phyloP scores from a whole-genome alignment of 1,140 invertebrate species.

The Copidosoma floridanum region DNA sequence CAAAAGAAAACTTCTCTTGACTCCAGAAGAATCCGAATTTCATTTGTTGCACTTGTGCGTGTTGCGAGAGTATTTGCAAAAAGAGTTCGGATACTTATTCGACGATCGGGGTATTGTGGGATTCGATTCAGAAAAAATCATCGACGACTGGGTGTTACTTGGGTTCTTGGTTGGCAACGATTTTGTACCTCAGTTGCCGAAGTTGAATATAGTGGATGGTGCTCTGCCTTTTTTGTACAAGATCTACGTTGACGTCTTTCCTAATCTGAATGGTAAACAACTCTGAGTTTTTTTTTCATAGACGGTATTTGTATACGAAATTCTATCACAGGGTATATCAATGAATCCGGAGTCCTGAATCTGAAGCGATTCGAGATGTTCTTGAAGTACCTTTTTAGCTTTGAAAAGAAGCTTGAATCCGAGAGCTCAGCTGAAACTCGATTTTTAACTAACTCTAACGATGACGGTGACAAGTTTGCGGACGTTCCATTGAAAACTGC shows the following conservation, averaged over 20 bases:
- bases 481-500: too few relatives aligned
- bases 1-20: conserved; percentile 61
- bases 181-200: conserved; percentile 92
- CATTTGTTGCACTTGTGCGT: conserved; percentile 88
- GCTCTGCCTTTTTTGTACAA: conserved; percentile 83
- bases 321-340: conserved; percentile 78
- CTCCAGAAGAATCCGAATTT: conserved; percentile 88
- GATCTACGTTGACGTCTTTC: conserved; percentile 83
- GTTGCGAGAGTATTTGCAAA: conserved; percentile 87
- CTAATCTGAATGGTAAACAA: conserved; percentile 75
- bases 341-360: conserved; percentile 84
- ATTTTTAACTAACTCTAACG: too few relatives aligned
- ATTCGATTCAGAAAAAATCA: conserved; percentile 80
- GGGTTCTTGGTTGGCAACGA: conserved; percentile 95
- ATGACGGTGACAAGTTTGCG: too few relatives aligned
- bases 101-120: conserved; percentile 60
- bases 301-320: background rate
- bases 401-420: too few relatives aligned
- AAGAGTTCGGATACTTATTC: conserved; percentile 82
- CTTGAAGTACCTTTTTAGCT: too few relatives aligned
- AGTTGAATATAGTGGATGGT: conserved; percentile 89
- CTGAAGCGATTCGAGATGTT: conserved; percentile 81
- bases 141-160: conserved; percentile 83
- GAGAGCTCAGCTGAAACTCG: too few relatives aligned
- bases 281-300: conserved; percentile 30